These are phyloP conservation scores for Ophion costatus DNA, from an alignment of 2,888 invertebrate genomes.

Conservation along the genomic window DNA sequence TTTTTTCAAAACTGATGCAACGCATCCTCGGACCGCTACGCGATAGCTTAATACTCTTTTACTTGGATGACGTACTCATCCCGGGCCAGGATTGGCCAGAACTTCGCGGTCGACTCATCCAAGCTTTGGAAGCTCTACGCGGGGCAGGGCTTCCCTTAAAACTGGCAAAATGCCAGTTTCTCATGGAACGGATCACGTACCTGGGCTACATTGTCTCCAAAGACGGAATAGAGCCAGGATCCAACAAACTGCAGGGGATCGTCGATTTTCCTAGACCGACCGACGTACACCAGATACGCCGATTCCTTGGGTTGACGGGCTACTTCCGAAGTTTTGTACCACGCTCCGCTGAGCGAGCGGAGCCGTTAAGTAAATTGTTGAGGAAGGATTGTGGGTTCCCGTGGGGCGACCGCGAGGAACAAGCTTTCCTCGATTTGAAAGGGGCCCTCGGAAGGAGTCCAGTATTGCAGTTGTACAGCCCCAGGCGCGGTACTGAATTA, in stretches of 20 bases:
- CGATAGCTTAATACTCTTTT: not conserved
- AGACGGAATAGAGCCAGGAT: no score
- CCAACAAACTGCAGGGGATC: not conserved
- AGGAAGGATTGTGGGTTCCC: not conserved
- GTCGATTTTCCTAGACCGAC: constrained; percentile 3
- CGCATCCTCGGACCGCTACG: not conserved
- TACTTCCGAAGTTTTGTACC: constrained; percentile 42
- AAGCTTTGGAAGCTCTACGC: not conserved
- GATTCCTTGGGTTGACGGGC: constrained; percentile 28
- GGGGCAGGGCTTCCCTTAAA: not conserved
- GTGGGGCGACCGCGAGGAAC: not conserved
- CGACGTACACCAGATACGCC: not conserved
- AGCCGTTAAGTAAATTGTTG: constrained; percentile 9
- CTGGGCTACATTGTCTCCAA: no score
- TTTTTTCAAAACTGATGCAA: constrained; percentile 13
- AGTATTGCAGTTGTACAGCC: no score
- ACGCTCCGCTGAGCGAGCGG: not conserved
- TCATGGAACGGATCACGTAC: no score
- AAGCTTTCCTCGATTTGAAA: constrained; percentile 18
- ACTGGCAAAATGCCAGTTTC: not conserved
- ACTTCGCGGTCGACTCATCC: constrained; percentile 45
- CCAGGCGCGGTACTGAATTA: no score
- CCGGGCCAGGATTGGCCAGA: constrained; percentile 63
- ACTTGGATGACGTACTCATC: constrained; percentile 22
- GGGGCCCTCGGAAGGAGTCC: not conserved